Conservation (phyloP, 2,888 invertebrate genomes). For the Volucella bombylans region DNA sequence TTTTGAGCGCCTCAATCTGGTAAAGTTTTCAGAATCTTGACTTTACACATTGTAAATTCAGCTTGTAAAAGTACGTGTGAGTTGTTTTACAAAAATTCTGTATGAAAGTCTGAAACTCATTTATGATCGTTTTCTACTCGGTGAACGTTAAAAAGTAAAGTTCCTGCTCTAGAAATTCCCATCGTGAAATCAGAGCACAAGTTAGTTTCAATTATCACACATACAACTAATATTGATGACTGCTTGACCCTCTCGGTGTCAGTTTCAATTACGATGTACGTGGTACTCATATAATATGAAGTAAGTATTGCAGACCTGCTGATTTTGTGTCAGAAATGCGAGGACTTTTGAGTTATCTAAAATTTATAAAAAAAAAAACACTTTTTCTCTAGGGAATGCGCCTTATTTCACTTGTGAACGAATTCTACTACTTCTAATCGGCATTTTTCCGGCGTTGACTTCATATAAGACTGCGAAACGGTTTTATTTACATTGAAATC, state of each 20-base stretch:
- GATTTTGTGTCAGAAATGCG: too few species aligned
- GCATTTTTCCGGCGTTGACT: too few species aligned
- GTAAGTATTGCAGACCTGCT: constrained; percentile 4
- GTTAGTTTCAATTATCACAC: constrained; percentile 28
- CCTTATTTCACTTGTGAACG: too few species aligned
- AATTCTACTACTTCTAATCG: too few species aligned
- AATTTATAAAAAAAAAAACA: too few species aligned
- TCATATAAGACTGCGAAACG: too few species aligned
- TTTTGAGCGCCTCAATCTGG: too few species aligned
- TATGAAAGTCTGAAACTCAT: background rate
- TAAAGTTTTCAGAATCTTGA: too few species aligned
- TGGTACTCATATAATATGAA: background rate
- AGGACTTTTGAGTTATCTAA: too few species aligned
- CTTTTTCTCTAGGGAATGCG: too few species aligned
- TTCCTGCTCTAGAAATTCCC: background rate
- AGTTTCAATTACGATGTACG: constrained; percentile 29
- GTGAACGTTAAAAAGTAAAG: background rate
- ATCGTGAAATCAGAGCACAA: background rate
- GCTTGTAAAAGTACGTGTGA: background rate
- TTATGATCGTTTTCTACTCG: background rate
- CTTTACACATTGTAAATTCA: too few species aligned
- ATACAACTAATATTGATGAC: background rate
- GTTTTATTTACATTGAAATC: too few species aligned
- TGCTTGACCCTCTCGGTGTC: constrained; percentile 33
- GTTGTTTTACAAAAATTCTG: background rate